Evolutionary conservation across 1,140 invertebrate species (phyloP), one percentile per base, ranked within the genome.

Genomic region (Dreissena rostriformis): DNA sequence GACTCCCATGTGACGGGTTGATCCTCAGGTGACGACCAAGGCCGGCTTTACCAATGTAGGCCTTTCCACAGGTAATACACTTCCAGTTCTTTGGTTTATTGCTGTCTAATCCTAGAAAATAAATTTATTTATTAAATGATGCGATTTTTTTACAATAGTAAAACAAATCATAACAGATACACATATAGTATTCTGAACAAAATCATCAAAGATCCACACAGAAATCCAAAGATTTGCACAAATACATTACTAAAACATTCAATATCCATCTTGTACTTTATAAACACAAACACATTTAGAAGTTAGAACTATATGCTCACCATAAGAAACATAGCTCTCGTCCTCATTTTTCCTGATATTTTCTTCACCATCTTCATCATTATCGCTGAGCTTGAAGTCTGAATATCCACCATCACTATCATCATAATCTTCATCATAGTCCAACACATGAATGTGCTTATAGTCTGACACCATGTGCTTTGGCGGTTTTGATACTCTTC

Each of bases 381-480:
- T 93, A 80, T 94, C 91, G 87, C 92, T 94, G n/a, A 93, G 93
- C 80, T 95, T 95, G 84, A 92, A 95, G 85, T 96, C 95, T 4
- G 95, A 95, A 89, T 96, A 96, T n/a, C 95, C 95, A 53, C 95
- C 95, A 90, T 96, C 95, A 10, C 95, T 95, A 86, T 95, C 95
- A 91, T 96, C 95, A 84, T 95, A 91, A 19, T 95, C 95, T 83
- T 95, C 95, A 86, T 94, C 93, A 82, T 95, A 95, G 84, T 96
- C 95, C 22, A 95, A 89, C 84, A 95, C 94, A 89, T 95, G 95
- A 72, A 96, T 93, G 68, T 95, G 95, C 88, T 96, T 96, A 86
- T 96, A 96, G 89, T 96, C 96, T 80, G 95, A 95, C 5, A 96
- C 94, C 95, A 96, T 96, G 86, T 96, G 95, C 52, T 95, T 94